Conservation (phyloP, 2,797 vertebrate species). For the Nyctibius grandis region DNA sequence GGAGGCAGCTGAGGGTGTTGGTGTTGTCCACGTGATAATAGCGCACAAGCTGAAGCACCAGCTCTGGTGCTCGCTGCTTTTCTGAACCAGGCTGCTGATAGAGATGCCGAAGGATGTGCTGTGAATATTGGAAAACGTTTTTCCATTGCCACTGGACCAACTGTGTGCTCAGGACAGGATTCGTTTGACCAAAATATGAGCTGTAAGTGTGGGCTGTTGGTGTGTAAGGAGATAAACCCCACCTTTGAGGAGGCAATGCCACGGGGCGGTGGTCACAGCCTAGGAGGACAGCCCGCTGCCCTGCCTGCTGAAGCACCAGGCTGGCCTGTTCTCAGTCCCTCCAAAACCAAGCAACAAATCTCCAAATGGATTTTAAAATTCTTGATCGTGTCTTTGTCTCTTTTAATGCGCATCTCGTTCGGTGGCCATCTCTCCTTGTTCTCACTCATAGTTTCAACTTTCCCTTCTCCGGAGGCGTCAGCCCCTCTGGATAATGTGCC, state of each 20-base stretch:
- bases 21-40: rapidly evolving
- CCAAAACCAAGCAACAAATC: background rate
- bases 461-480: background rate
- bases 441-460: background rate
- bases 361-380: background rate
- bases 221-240: background rate
- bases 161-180: background rate
- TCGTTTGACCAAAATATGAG: rapidly evolving
- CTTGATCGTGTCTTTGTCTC: background rate
- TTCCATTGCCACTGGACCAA: background rate
- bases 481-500: slow-evolving; percentile 44
- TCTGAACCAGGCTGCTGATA: background rate
- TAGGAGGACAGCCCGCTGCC: background rate
- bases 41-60: background rate
- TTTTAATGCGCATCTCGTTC: background rate
- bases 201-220: background rate
- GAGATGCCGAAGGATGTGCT: background rate
- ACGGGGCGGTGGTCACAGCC: rapidly evolving
- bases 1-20: background rate
- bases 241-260: background rate
- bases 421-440: background rate
- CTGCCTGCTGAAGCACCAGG: background rate
- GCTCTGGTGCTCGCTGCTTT: background rate
- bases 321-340: background rate
- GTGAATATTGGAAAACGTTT: background rate